Conservation (phyloP, 2,113 vertebrate species). For the Laticauda colubrina region DNA sequence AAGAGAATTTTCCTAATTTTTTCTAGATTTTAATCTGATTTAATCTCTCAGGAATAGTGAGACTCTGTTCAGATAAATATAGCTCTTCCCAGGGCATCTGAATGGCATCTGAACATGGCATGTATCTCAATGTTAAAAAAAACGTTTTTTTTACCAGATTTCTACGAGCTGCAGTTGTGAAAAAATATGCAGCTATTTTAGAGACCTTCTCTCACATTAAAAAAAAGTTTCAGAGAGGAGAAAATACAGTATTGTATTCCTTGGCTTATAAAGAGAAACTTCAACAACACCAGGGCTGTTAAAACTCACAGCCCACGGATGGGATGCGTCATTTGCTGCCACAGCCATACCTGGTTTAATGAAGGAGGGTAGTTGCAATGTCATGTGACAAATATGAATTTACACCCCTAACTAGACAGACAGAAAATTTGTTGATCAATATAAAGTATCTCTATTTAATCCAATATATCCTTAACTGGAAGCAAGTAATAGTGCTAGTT, state of each 20-base stretch:
- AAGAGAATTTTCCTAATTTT: neutral
- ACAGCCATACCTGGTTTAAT: too few species aligned
- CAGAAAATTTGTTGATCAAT: neutral
- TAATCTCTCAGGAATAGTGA: neutral
- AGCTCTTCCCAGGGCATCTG: neutral
- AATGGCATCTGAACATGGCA: neutral
- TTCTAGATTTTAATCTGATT: neutral
- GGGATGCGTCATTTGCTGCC: too few species aligned
- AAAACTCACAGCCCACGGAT: too few species aligned
- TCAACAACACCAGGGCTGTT: neutral
- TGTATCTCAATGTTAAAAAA: neutral
- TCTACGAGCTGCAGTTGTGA: neutral
- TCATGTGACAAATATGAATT: too few species aligned
- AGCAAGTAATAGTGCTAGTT: neutral
- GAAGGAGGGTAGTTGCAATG: too few species aligned
- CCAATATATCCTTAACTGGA: neutral
- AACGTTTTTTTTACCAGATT: neutral
- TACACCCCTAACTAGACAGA: neutral
- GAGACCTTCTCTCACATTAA: neutral
- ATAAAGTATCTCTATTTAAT: neutral
- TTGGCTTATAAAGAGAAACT: neutral
- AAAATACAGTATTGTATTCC: neutral
- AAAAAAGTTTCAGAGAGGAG: neutral
- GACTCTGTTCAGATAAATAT: neutral
- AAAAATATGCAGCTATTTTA: neutral